Evolutionary conservation across 1,140 invertebrate genomes (phyloP), one percentile per base, ranked within the genome.

Genomic region (Dinoponera quadriceps): DNA sequence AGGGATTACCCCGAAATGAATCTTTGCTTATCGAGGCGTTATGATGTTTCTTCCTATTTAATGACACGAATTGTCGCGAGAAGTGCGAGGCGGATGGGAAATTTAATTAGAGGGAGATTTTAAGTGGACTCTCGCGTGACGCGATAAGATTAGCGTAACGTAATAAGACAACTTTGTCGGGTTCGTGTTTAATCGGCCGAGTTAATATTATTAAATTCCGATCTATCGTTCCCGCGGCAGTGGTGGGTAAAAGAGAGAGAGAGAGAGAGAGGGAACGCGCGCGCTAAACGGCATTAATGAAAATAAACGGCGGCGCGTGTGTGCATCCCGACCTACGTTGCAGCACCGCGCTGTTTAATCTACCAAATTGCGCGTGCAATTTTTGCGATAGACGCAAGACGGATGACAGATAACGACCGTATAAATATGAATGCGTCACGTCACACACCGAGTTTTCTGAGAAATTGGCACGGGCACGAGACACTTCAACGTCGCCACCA

Each of bases 141-240:
- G 29, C 5, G 38, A 9, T 68, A 44, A 69, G 63, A 44, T 78
- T 68, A 57, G 33, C 44, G 9, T 27, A 33, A 25, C 60, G 38
- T 44, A 44, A 44, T 44, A 44, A 44, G 38, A n/a, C 62, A 5
- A 13, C 20, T 54, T 13, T 54, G n/a, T 54, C 25, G 22, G 13
- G 33, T 18, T 55, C 33, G 65, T n/a, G 29, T 11, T 69, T 80
- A 80, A 80, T 57, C 44, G 75, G 18, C 16, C n/a, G 55, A 69
- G 75, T 69, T 80, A 80, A 80, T 66, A 57, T 57, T 80, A 55
- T 57, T 18, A 29, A 80, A 54, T 80, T 57, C 22, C 25, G 44
- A 80, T 80, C 18, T 22, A n/a, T 63, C 33, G 29, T 49, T 16
- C n/a, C 13, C 38, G 38, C n/a, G n/a, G n/a, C n/a, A n/a, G n/a